These are phyloP conservation scores for Ptychodera flava DNA, from an alignment of 35 echinoderm and acorn worm species.

Conservation along the genomic window DNA sequence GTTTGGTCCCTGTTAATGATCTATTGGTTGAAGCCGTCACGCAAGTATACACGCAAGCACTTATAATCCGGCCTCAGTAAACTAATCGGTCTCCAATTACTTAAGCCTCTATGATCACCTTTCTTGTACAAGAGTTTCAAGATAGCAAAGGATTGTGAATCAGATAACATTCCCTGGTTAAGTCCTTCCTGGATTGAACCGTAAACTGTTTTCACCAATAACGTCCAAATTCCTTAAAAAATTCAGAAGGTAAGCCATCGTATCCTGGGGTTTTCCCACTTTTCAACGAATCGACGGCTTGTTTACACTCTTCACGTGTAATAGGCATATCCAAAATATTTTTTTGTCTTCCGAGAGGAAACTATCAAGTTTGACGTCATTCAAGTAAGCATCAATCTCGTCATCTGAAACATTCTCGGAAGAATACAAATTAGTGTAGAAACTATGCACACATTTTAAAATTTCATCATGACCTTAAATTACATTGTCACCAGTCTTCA, in stretches of 20 bases:
- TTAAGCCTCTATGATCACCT: constrained; percentile 5
- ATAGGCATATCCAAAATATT: neutral
- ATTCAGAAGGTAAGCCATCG: constrained; percentile 11
- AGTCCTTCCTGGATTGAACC: neutral
- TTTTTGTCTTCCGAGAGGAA: neutral
- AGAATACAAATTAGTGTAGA: neutral
- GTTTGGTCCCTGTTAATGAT: neutral
- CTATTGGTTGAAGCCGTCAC: neutral
- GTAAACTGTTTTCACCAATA: neutral
- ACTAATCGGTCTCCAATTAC: constrained; percentile 17
- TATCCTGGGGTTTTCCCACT: constrained; percentile 17
- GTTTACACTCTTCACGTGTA: neutral
- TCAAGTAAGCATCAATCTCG: neutral
- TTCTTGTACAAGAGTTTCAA: constrained; percentile 12
- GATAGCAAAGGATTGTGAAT: neutral
- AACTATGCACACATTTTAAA: neutral
- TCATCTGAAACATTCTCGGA: neutral
- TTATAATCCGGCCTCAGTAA: constrained; percentile 12
- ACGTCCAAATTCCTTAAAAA: neutral
- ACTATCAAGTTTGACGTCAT: neutral
- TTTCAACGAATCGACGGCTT: constrained; percentile 2
- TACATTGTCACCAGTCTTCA: neutral
- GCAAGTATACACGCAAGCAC: neutral
- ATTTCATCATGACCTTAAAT: neutral
- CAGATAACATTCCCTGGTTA: neutral